Conservation (phyloP, 2,888 invertebrate genomes). For the Malthinus flaveolus region DNA sequence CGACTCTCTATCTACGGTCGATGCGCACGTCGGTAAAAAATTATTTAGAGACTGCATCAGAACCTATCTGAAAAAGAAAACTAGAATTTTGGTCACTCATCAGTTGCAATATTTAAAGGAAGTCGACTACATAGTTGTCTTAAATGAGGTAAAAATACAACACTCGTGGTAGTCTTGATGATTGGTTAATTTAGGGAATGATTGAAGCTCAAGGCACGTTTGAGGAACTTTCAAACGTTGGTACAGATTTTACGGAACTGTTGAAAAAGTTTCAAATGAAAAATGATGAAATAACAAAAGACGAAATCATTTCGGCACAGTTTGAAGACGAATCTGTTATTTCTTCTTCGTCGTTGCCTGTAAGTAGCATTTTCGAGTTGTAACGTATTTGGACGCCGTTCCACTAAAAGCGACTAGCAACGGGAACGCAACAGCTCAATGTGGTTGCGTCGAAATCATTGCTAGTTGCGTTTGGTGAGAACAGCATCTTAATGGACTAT, state of each 20-base stretch:
- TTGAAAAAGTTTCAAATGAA: slow-evolving; percentile 38
- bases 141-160: slow-evolving; percentile 50
- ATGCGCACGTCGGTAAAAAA: slow-evolving; percentile 74
- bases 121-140: slow-evolving; percentile 59
- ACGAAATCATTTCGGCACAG: not conserved
- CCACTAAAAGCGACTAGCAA: too few species aligned
- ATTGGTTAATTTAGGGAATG: slow-evolving; percentile 53
- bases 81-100: slow-evolving; percentile 71
- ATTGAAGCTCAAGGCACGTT: slow-evolving; percentile 65
- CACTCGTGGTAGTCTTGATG: not conserved
- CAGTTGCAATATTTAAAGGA: slow-evolving; percentile 67
- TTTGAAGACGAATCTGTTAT: not conserved
- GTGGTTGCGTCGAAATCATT: too few species aligned
- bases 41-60: slow-evolving; percentile 75
- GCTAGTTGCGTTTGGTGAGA: too few species aligned
- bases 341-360: not conserved
- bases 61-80: slow-evolving; percentile 59
- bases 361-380: not conserved
- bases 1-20: slow-evolving; percentile 81
- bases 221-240: slow-evolving; percentile 59
- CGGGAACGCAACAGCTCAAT: too few species aligned
- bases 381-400: too few species aligned
- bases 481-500: too few species aligned
- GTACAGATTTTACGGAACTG: slow-evolving; percentile 64
- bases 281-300: slow-evolving; percentile 21